These are phyloP conservation scores for Amblyopsis rosae DNA, from an alignment of 2,113 vertebrate genomes.

Conservation along the genomic window DNA sequence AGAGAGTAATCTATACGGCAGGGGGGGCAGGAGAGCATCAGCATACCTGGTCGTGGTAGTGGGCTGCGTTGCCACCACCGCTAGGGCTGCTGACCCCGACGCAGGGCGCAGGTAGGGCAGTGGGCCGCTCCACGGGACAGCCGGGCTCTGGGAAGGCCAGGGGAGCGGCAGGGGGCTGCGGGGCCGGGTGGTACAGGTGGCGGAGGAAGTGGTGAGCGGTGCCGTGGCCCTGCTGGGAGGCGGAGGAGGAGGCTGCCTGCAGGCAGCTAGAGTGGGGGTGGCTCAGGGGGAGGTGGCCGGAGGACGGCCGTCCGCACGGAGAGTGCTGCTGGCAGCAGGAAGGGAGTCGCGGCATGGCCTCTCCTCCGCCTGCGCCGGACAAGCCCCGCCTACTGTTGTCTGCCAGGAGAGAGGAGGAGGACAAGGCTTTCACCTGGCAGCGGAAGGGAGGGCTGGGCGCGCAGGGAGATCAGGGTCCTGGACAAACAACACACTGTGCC, in stretches of 20 bases:
- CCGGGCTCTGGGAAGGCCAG: slow-evolving; percentile 85
- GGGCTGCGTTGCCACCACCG: slow-evolving; percentile 75
- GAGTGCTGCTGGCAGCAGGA: slow-evolving; percentile 98
- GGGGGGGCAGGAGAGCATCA: background rate
- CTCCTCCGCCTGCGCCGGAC: slow-evolving; percentile 77
- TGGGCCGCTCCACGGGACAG: slow-evolving; percentile 90
- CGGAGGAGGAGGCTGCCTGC: slow-evolving; percentile 82
- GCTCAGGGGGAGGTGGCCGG: slow-evolving; percentile 84
- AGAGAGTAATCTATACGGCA: no score
- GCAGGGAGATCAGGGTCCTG: background rate
- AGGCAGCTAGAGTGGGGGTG: slow-evolving; percentile 90
- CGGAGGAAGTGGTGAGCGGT: slow-evolving; percentile 86
- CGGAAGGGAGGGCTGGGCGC: background rate
- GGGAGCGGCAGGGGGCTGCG: slow-evolving; percentile 76
- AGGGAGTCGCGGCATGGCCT: slow-evolving; percentile 92
- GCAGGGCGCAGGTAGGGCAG: slow-evolving; percentile 84
- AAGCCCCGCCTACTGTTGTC: slow-evolving; percentile 85
- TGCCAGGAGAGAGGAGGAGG: slow-evolving; percentile 43
- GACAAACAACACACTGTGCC: background rate
- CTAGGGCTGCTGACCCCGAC: slow-evolving; percentile 76
- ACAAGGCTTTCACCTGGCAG: no score
- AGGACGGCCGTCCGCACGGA: slow-evolving; percentile 88
- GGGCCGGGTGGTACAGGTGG: slow-evolving; percentile 86
- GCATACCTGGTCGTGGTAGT: slow-evolving; percentile 73
- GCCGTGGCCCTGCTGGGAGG: slow-evolving; percentile 79